phyloP scores from a whole-genome alignment of 2,113 vertebrate genomes.

The Myodes glareolus region DNA sequence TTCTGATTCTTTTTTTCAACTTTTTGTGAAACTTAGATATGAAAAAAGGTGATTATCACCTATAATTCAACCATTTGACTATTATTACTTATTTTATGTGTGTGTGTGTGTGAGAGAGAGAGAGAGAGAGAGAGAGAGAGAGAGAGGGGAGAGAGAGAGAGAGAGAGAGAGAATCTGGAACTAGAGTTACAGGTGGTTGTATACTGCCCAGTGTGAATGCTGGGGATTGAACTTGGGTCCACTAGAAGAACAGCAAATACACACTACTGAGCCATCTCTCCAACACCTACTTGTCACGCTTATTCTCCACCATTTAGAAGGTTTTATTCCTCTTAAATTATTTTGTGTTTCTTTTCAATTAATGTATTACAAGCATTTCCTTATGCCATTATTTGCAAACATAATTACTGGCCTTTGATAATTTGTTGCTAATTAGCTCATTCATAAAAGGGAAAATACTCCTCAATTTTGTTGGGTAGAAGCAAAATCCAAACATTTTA shows the following conservation, averaged over 20 bases:
- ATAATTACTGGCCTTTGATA: not conserved
- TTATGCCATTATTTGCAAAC: constrained; percentile 27
- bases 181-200: not conserved
- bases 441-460: constrained; percentile 2
- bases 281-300: not conserved
- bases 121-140: not conserved
- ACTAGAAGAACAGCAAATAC: not conserved
- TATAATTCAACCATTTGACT: not conserved
- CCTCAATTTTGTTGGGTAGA: not conserved
- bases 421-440: constrained; percentile 1
- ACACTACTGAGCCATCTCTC: not conserved
- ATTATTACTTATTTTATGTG: not conserved
- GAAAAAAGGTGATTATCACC: constrained; percentile 25
- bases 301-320: not conserved
- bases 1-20: not conserved
- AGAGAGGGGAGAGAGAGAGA: too few relatives aligned
- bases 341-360: not conserved
- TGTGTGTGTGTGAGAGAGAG: too few relatives aligned
- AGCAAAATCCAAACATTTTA: not conserved
- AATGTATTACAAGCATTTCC: constrained; percentile 28
- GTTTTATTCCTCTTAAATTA: not conserved
- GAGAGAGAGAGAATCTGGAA: not conserved
- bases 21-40: constrained; percentile 22
- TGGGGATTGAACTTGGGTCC: not conserved
- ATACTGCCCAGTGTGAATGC: not conserved